phyloP scores from a whole-genome alignment of 2,888 invertebrate species.

The Oithona nana region DNA sequence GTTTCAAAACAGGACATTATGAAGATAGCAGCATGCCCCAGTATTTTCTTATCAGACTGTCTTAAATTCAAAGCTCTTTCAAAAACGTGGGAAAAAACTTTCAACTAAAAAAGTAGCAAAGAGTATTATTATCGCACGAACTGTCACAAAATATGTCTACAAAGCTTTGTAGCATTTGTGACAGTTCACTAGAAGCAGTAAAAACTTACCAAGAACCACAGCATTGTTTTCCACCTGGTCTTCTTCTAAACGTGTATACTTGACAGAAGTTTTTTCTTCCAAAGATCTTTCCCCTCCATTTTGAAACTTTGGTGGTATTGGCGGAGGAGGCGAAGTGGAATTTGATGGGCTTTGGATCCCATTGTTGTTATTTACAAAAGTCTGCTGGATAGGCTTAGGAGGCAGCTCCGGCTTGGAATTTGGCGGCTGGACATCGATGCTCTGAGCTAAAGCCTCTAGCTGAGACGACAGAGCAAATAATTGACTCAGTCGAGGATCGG shows the following conservation, averaged over 20 bases:
- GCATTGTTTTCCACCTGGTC: neutral
- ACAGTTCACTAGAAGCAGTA: too few relatives aligned
- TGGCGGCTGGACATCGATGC: neutral
- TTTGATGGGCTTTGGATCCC: neutral
- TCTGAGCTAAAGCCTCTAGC: constrained; percentile 5
- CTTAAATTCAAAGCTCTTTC: too few relatives aligned
- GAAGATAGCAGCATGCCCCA: too few relatives aligned
- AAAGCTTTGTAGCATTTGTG: too few relatives aligned
- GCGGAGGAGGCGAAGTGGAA: neutral
- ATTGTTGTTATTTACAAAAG: neutral
- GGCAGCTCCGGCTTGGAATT: neutral
- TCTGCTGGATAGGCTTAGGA: neutral
- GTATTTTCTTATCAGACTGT: too few relatives aligned
- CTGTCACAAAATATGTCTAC: too few relatives aligned
- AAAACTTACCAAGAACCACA: too few relatives aligned
- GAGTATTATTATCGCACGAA: too few relatives aligned
- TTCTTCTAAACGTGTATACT: neutral
- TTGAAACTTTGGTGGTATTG: neutral
- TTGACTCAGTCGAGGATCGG: neutral
- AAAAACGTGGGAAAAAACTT: too few relatives aligned
- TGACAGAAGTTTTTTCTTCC: neutral
- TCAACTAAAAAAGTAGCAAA: too few relatives aligned
- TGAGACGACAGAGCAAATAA: constrained; percentile 3
- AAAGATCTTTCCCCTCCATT: too few relatives aligned
- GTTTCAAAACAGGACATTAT: too few relatives aligned